A percentile compares a stretch with the other conserved stretches of the same genome.
phyloP scores from a whole-genome alignment of 2,113 vertebrate genomes.

The Pachyramphus minor region DNA sequence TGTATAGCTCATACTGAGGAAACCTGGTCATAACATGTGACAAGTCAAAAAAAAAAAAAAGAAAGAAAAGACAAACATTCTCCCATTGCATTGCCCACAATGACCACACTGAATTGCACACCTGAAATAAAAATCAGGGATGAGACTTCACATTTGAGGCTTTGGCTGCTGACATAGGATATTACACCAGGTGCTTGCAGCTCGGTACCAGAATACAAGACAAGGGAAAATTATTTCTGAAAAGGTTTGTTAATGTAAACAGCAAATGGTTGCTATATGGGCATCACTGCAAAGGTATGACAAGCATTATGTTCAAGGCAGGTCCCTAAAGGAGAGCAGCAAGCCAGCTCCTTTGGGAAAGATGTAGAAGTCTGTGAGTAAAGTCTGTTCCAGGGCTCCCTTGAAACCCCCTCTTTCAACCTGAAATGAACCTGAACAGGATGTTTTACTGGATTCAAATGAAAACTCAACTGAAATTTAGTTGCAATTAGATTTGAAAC shows the following conservation, averaged over 20 bases:
- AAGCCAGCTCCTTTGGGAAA: not conserved
- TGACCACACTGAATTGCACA: not conserved
- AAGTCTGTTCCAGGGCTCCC: not conserved
- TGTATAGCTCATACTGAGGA: not conserved
- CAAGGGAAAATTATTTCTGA: not conserved
- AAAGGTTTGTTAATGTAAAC: not conserved
- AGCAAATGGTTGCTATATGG: fast-evolving
- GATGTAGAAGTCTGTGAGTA: not conserved
- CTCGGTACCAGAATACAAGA: not conserved
- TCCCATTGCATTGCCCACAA: not conserved
- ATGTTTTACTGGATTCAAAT: not conserved
- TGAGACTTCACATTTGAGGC: not conserved
- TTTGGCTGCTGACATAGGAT: not conserved
- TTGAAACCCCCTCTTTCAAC: not conserved
- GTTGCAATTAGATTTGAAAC: not conserved
- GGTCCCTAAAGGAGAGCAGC: not conserved
- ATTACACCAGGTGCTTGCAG: not conserved
- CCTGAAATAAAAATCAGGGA: not conserved
- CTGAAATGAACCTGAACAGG: not conserved
- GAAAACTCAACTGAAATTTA: not conserved
- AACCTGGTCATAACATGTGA: not conserved
- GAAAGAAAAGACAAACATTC: not conserved
- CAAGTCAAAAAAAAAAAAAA: not conserved
- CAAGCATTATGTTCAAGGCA: not conserved
- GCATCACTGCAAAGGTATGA: not conserved